Percentiles rank a stretch among this genome's conserved stretches.
Conservation (phyloP, 2,797 vertebrate species). For the Clarias pachynema region DNA sequence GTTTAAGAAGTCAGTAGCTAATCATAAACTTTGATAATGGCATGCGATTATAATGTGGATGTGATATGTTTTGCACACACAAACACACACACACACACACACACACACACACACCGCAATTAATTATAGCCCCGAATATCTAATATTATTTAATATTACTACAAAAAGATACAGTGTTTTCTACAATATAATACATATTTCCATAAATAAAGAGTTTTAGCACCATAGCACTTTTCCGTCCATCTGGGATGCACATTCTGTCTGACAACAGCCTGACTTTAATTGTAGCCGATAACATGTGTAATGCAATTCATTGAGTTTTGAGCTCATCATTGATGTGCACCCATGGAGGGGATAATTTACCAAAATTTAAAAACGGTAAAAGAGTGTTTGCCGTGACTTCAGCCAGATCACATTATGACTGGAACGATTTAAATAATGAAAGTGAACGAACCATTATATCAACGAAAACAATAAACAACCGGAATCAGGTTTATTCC, state of each 20-base stretch:
- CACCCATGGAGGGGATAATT: background rate
- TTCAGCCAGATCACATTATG: no score
- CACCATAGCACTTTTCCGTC: background rate
- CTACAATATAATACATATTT: background rate
- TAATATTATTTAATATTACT: background rate
- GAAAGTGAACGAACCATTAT: background rate
- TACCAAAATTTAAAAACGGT: background rate
- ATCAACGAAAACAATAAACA: background rate
- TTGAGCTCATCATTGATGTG: background rate
- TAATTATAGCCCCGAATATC: background rate
- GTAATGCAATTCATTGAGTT: background rate
- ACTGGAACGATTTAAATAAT: background rate
- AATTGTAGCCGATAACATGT: background rate
- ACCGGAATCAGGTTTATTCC: background rate
- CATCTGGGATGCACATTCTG: background rate
- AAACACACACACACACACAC: background rate
- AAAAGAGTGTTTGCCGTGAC: no score
- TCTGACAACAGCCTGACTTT: background rate
- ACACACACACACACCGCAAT: background rate
- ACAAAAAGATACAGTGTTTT: background rate
- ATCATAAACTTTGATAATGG: background rate
- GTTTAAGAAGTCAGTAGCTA: background rate
- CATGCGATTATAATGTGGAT: no score
- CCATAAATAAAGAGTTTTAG: background rate
- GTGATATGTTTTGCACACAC: no score